Percentiles rank a stretch among this genome's conserved stretches.
phyloP scores from a whole-genome alignment of 2,888 invertebrate species.

The Apamea anceps region DNA sequence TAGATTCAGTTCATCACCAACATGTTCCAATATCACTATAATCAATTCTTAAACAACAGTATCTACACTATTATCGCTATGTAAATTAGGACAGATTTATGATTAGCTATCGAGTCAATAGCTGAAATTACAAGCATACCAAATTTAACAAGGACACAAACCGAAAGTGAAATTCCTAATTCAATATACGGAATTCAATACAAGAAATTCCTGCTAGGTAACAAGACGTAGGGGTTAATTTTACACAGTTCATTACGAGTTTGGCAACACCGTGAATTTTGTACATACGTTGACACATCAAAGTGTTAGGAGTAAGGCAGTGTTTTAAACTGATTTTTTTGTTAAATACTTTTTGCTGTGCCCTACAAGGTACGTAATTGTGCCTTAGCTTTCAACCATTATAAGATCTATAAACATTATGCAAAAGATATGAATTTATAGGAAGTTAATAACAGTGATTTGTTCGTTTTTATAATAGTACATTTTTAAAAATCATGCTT shows the following conservation, averaged over 20 bases:
- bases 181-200: slow-evolving; percentile 72
- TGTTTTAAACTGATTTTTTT: background rate
- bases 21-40: background rate
- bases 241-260: slow-evolving; percentile 72
- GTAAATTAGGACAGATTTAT: slow-evolving; percentile 43
- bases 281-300: slow-evolving; percentile 48
- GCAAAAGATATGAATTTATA: background rate
- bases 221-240: slow-evolving; percentile 70
- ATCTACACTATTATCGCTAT: background rate
- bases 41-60: background rate
- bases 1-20: background rate
- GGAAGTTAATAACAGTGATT: background rate
- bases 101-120: slow-evolving; percentile 48
- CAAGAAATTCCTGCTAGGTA: slow-evolving; percentile 68
- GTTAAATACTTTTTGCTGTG: background rate
- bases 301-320: slow-evolving; percentile 15
- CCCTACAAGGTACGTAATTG: background rate
- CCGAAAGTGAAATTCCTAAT: slow-evolving; percentile 71
- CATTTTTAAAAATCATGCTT: background rate
- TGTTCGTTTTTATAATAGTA: background rate
- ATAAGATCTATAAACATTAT: background rate
- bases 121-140: slow-evolving; percentile 55
- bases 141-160: slow-evolving; percentile 60
- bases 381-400: background rate
- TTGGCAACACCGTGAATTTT: slow-evolving; percentile 63